These are phyloP conservation scores for Hassar affinis DNA, from an alignment of 2,113 vertebrate genomes.

Conservation along the genomic window DNA sequence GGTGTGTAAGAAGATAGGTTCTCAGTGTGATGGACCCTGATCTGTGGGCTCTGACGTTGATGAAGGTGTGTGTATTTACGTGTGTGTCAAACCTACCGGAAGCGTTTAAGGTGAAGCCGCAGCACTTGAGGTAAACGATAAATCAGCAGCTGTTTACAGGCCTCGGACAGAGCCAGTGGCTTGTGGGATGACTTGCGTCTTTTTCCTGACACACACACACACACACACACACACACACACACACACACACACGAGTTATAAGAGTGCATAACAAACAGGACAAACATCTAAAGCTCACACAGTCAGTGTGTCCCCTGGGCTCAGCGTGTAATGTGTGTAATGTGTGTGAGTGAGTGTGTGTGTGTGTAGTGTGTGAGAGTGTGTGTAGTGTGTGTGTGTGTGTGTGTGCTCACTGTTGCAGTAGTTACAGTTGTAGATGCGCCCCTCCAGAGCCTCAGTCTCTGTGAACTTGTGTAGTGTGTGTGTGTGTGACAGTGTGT, in stretches of 20 bases:
- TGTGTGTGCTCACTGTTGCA: slow-evolving; percentile 87
- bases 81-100: slow-evolving; percentile 78
- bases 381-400: too few relatives aligned
- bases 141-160: slow-evolving; percentile 98
- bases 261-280: background rate
- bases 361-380: too few relatives aligned
- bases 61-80: background rate
- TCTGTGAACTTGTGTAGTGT: slow-evolving; percentile 99
- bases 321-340: too few relatives aligned
- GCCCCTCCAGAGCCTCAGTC: slow-evolving; percentile 93
- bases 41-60: too few relatives aligned
- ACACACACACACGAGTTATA: too few relatives aligned
- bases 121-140: slow-evolving; percentile 99
- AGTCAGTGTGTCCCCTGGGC: too few relatives aligned
- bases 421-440: slow-evolving; percentile 96
- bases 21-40: too few relatives aligned
- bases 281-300: background rate
- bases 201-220: slow-evolving; percentile 75
- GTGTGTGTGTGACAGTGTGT: too few relatives aligned
- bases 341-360: too few relatives aligned
- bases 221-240: background rate
- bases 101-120: slow-evolving; percentile 98
- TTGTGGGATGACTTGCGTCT: slow-evolving; percentile 93
- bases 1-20: too few relatives aligned
- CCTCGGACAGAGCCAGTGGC: slow-evolving; percentile 93